A percentile compares a stretch with the other conserved stretches of the same genome.
phyloP scores from a whole-genome alignment of 1,140 invertebrate genomes.

The Papilio glaucus region DNA sequence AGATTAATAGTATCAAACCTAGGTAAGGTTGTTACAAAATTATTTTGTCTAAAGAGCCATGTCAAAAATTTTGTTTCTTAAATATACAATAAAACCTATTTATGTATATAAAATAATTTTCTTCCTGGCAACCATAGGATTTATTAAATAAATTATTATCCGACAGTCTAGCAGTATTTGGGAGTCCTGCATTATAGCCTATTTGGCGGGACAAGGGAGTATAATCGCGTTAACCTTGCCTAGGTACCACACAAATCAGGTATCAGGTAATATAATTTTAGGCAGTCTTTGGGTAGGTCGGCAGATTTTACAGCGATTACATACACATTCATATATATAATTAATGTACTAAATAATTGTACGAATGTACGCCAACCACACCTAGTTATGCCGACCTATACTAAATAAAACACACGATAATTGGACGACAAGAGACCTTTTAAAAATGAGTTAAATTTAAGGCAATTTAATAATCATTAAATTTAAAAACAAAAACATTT shows the following conservation, averaged over 20 bases:
- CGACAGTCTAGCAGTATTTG: background rate
- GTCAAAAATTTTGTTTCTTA: too few relatives aligned
- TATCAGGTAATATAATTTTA: slow-evolving; percentile 76
- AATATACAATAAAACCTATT: too few relatives aligned
- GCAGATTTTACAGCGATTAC: slow-evolving; percentile 81
- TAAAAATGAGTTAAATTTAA: slow-evolving; percentile 39
- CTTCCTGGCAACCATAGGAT: background rate
- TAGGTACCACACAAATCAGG: slow-evolving; percentile 73
- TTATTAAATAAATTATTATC: background rate
- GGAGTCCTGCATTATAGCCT: slow-evolving; percentile 63
- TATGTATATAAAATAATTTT: background rate
- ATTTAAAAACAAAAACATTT: background rate
- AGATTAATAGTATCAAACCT: too few relatives aligned
- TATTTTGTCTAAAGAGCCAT: too few relatives aligned
- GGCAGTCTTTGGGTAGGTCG: slow-evolving; percentile 84
- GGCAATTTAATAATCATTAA: background rate
- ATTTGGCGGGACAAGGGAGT: slow-evolving; percentile 61
- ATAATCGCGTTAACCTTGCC: slow-evolving; percentile 61
- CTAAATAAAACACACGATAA: slow-evolving; percentile 53
- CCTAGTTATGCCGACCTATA: slow-evolving; percentile 58
- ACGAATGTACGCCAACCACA: slow-evolving; percentile 58
- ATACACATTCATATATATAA: slow-evolving; percentile 50
- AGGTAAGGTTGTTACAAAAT: too few relatives aligned
- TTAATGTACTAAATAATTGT: slow-evolving; percentile 60
- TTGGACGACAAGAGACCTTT: slow-evolving; percentile 44